Base-by-base conservation (phyloP, 2,797 vertebrate genomes). In the Buceros bicornis region DNA sequence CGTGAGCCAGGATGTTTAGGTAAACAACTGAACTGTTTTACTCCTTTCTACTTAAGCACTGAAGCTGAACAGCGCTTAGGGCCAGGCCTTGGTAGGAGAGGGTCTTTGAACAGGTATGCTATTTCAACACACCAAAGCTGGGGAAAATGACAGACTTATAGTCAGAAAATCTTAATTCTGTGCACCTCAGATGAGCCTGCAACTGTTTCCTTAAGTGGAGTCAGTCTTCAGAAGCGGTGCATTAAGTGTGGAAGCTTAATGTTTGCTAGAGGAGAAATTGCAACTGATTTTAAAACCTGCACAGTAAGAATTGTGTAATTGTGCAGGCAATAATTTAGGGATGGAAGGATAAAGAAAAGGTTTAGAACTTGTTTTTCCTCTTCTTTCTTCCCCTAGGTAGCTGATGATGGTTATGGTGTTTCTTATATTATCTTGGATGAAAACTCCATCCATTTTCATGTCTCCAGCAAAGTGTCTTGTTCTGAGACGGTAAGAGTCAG, bases 321-420 rank as follows among this genome's bases (percentile, higher is more conserved):
- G 16, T 69, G 4, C 29, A 1, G 25, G 37, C 35, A 10, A 43
- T 28, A 20, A 71, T 40, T 47, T 45, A 47, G 66, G 69, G 76
- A 74, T 29, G 37, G 33, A 89, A 67, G 37, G 43, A 69, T 18
- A 71, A 81, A 20, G 9, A 35, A 82, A 20, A 40, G 17, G 6
- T 48, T 56, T 51, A 40, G 16, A 60, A 48, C 19, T 45, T 57
- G 1, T 9, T 66, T 70, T 81, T 87, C 2, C 2, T 84, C 29
- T 61, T 71, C 29, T 78, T 67, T 77, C 42, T 90, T 90, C 65
- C 77, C 6, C 11, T 78, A 99, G 99, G 99, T 99, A 88, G 99
- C 99, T 53, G 99, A 99, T 92, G 99, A 99, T 62, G 99, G 99
- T 77, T 99, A 99, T 13, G 99, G 99, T 6, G 99, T 99, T 78